Evolutionary conservation across 2,888 invertebrate species (phyloP).

Genomic region (Pyrrhia umbra): DNA sequence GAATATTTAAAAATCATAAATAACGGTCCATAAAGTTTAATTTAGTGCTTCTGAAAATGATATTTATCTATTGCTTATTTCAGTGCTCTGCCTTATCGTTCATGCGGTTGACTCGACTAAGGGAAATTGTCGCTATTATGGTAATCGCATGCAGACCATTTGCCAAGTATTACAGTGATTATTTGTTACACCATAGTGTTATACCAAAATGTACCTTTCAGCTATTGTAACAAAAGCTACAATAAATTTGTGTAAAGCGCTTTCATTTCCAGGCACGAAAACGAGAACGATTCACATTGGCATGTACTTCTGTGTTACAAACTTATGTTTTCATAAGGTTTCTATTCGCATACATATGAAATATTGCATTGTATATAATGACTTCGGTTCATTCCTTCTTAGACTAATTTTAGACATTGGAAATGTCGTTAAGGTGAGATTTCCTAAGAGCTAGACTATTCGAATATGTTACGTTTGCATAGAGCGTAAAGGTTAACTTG

Average conservation of each 20-base stretch:
- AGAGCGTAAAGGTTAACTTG: no score
- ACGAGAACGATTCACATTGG: slow-evolving; percentile 24
- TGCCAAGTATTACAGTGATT: slow-evolving; percentile 50
- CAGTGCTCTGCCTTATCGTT: slow-evolving; percentile 7
- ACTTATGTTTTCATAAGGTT: slow-evolving; percentile 24
- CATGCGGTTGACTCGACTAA: slow-evolving; percentile 13
- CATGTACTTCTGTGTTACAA: slow-evolving; percentile 25
- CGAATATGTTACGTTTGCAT: no score
- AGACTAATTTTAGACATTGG: slow-evolving; percentile 9
- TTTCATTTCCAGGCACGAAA: slow-evolving; percentile 29
- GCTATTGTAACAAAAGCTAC: slow-evolving; percentile 21
- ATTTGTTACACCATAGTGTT: slow-evolving; percentile 12
- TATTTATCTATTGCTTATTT: slow-evolving; percentile 7
- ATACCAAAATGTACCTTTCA: slow-evolving; percentile 42
- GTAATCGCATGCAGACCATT: slow-evolving; percentile 40
- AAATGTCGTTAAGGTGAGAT: background rate
- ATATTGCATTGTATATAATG: background rate
- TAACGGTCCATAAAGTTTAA: background rate
- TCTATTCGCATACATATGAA: background rate
- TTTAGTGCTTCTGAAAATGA: background rate
- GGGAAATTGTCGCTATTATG: slow-evolving; percentile 41
- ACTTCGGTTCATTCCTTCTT: background rate
- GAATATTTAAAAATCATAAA: slow-evolving; percentile 3
- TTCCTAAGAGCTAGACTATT: background rate
- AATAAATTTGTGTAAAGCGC: slow-evolving; percentile 13